Percentiles rank a stretch among this genome's conserved stretches.
Conservation (phyloP, 2,797 vertebrate species). For the Phalloptychus januarius region DNA sequence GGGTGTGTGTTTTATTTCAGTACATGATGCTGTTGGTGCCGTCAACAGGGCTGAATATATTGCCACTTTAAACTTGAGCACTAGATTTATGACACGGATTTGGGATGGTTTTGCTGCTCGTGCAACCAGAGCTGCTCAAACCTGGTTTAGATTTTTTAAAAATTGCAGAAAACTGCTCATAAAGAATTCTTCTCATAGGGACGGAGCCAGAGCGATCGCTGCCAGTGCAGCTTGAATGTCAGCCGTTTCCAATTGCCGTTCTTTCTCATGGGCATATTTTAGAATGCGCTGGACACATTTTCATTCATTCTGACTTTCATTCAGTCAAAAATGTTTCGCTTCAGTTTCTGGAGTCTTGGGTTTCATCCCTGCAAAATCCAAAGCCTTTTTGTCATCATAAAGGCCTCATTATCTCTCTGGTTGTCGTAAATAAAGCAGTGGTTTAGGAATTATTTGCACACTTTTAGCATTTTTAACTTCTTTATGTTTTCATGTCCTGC, state of each 20-base stretch:
- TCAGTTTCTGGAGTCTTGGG: constrained; percentile 18
- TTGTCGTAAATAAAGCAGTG: constrained; percentile 3
- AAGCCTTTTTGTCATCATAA: constrained; percentile 12
- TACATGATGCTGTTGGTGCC: constrained; percentile 1
- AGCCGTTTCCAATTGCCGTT: constrained; percentile 72
- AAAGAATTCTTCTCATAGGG: constrained; percentile 51
- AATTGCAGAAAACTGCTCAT: constrained; percentile 59
- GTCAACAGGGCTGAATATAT: constrained; percentile 36
- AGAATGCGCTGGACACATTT: constrained; percentile 39
- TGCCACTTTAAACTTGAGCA: constrained; percentile 51
- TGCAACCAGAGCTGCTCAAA: constrained; percentile 50
- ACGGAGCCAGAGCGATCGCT: constrained; percentile 53
- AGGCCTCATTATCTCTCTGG: background rate
- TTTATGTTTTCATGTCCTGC: constrained; percentile 28
- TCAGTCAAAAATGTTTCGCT: constrained; percentile 28
- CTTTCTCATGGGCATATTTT: constrained; percentile 54
- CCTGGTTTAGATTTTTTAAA: constrained; percentile 38
- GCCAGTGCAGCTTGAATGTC: constrained; percentile 61
- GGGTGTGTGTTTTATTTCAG: background rate
- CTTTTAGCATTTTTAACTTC: constrained; percentile 3
- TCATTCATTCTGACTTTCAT: constrained; percentile 24
- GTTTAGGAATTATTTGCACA: background rate
- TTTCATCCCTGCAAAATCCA: constrained; percentile 21
- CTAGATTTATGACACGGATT: constrained; percentile 34
- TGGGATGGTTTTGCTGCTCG: constrained; percentile 36